phyloP scores from a whole-genome alignment of 2,113 vertebrate species.

The Bagarius yarrelli region DNA sequence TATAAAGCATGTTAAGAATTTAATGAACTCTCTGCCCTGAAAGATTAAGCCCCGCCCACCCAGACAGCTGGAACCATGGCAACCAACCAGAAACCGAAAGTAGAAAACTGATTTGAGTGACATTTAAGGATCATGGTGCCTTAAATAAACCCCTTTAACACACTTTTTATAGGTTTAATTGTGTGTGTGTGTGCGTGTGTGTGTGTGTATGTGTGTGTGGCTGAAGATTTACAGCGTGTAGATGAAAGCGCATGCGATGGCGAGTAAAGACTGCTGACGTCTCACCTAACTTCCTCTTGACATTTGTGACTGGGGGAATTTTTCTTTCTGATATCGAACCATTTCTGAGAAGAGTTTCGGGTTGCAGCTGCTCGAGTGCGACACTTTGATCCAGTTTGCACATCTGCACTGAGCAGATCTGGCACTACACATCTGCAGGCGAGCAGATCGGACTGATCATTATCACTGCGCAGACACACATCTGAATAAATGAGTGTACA shows the following conservation, averaged over 20 bases:
- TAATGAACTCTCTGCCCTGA: too few relatives aligned
- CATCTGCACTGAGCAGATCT: too few relatives aligned
- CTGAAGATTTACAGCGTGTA: neutral
- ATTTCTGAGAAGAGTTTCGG: slow-evolving; percentile 41
- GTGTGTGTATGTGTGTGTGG: neutral
- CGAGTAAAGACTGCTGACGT: slow-evolving; percentile 9
- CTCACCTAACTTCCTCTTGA: slow-evolving; percentile 43
- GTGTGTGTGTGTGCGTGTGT: neutral
- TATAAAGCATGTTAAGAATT: neutral
- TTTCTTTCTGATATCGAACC: slow-evolving; percentile 49
- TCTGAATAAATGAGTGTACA: neutral
- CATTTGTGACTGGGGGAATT: slow-evolving; percentile 45
- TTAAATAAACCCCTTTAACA: neutral
- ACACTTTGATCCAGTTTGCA: too few relatives aligned
- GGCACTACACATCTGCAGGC: slow-evolving; percentile 38
- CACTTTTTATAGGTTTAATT: neutral
- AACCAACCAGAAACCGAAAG: neutral
- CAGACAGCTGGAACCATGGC: neutral
- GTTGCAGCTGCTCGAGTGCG: slow-evolving; percentile 10
- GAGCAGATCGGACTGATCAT: neutral
- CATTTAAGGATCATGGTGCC: neutral
- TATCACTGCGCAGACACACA: slow-evolving; percentile 10
- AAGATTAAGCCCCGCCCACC: neutral
- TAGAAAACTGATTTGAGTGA: neutral
- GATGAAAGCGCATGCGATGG: neutral